phyloP scores from a whole-genome alignment of 2,113 vertebrate genomes.

The Geococcyx californianus region DNA sequence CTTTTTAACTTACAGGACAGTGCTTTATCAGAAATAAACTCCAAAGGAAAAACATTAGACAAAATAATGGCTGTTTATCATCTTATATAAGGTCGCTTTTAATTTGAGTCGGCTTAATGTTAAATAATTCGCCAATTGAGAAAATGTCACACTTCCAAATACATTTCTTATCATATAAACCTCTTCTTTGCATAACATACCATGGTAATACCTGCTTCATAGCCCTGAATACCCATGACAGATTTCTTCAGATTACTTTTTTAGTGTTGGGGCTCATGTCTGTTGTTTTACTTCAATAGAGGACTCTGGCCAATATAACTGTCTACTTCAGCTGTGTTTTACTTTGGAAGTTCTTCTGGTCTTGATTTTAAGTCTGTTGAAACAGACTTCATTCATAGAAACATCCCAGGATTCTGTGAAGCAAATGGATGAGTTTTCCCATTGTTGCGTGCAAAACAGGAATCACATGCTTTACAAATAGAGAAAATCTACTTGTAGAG shows the following conservation, averaged over 20 bases:
- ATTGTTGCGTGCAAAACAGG: background rate
- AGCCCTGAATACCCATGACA: background rate
- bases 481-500: background rate
- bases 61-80: background rate
- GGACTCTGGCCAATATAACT: background rate
- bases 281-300: background rate
- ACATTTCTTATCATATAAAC: background rate
- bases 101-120: background rate
- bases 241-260: background rate
- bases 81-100: background rate
- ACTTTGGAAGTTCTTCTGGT: background rate
- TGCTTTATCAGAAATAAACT: background rate
- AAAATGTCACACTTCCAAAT: background rate
- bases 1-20: background rate
- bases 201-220: background rate
- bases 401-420: too few species aligned
- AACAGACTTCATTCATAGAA: background rate
- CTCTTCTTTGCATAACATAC: background rate
- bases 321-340: background rate
- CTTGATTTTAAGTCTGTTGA: background rate
- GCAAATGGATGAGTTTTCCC: background rate
- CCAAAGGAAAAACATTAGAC: background rate
- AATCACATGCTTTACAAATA: background rate
- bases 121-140: background rate
- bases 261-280: background rate